phyloP scores from a whole-genome alignment of 2,797 vertebrate genomes.

The Parauchenoglanis punctatus region DNA sequence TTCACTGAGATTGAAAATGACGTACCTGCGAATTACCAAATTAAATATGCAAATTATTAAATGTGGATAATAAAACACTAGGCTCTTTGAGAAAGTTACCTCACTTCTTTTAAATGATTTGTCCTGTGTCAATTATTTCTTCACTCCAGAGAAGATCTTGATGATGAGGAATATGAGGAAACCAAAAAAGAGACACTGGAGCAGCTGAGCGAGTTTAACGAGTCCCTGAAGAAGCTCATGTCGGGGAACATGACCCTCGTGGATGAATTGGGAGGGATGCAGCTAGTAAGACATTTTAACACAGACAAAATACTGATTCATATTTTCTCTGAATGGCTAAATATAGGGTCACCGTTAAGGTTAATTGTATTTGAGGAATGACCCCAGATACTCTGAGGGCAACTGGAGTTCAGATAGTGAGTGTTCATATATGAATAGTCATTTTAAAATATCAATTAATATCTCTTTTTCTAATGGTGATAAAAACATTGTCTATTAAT shows the following conservation, averaged over 20 bases:
- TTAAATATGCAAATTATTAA: background rate
- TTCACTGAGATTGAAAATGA: background rate
- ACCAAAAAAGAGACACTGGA: conserved; percentile 97
- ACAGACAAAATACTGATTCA: background rate
- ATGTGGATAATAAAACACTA: background rate
- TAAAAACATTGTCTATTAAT: background rate
- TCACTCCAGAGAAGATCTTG: conserved; percentile 86
- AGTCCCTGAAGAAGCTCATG: conserved; percentile 96
- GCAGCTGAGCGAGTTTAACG: conserved; percentile 93
- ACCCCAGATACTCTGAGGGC: background rate
- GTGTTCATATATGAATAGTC: background rate
- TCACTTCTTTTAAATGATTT: background rate
- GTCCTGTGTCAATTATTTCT: background rate
- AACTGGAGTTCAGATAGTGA: background rate
- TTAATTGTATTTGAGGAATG: background rate
- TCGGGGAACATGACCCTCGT: conserved; percentile 97
- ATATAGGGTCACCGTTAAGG: background rate
- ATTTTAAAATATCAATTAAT: background rate
- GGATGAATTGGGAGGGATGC: conserved; percentile 96
- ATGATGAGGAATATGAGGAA: conserved; percentile 94
- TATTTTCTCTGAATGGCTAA: background rate
- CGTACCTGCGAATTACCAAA: background rate
- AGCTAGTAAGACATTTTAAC: conserved; percentile 80
- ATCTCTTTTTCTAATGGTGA: background rate
- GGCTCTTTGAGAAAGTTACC: background rate